Base-by-base conservation (phyloP, 2,888 invertebrate species). In the Chrysolina haemoptera region DNA sequence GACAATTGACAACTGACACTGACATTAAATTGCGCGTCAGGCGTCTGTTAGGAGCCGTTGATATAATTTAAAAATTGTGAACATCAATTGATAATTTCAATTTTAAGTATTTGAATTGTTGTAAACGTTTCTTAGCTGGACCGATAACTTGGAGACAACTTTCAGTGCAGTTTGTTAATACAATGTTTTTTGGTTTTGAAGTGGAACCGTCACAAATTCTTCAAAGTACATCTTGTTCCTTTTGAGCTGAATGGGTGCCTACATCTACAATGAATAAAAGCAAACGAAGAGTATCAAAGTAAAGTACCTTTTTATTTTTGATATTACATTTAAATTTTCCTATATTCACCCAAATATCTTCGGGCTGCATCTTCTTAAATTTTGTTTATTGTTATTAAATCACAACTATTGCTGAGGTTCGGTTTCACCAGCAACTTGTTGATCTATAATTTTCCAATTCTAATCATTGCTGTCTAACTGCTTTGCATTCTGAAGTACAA, bases 241-340 rank as follows among this genome's bases (percentile, higher is more conserved):
- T 59, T 59, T 59, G 53, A 53, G 2, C 35, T 14, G 27, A 27
- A n/a, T 59, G n/a, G 35, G 18, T n/a, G 12, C 27, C 14, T 35
- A 27, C 35, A 6, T 35, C 27, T n/a, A 59, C 14, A 6, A 59
- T 59, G 59, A 35, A 59, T 35, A 59, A 59, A 59, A 22, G 59
- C 59, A 59, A 59, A 59, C 12, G 59, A n/a, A 35, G 59, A 59
- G 27, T 59, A 16, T 35, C 59, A 35, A 59, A 35, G 59, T 59
- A 59, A 59, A 35, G 35, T 59, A 59, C 10, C 8, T 27, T 22
- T 9, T 27, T 6, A 59, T 59, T 9, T 59, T 16, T 12, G 27
- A 14, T n/a, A 4, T 59, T 59, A 2, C n/a, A 48, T 55, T 0
- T 46, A 46, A 46, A 10, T 46, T 6, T 35, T 8, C 35, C 46